These are phyloP conservation scores for Pomacea canaliculata DNA, from an alignment of 2,888 invertebrate species.

Conservation along the genomic window DNA sequence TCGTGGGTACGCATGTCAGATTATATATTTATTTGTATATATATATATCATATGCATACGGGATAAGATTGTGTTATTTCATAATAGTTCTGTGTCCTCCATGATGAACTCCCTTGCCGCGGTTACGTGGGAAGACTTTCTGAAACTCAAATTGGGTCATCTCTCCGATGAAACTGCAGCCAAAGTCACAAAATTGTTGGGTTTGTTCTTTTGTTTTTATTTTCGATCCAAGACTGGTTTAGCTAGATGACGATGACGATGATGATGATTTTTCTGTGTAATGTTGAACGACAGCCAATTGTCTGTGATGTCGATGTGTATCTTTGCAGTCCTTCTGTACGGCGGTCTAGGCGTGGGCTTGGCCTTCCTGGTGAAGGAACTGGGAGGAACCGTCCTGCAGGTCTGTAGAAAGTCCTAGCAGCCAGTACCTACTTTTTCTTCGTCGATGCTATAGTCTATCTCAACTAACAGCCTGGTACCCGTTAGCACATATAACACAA, in stretches of 20 bases:
- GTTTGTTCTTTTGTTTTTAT: slow-evolving; percentile 27
- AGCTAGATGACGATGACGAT: no score
- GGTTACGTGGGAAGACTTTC: slow-evolving; percentile 56
- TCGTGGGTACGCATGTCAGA: no score
- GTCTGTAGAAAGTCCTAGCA: slow-evolving; percentile 26
- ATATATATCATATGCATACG: no score
- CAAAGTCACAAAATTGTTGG: slow-evolving; percentile 42
- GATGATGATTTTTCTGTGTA: no score
- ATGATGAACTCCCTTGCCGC: slow-evolving; percentile 57
- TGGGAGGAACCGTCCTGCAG: slow-evolving; percentile 57
- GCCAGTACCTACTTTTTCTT: neutral
- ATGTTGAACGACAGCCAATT: no score
- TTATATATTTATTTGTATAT: no score
- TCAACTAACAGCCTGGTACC: neutral
- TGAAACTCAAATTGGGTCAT: slow-evolving; percentile 34
- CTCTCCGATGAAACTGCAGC: slow-evolving; percentile 42
- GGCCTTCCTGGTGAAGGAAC: slow-evolving; percentile 50
- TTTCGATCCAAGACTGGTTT: no score
- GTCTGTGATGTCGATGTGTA: neutral
- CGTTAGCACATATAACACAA: no score
- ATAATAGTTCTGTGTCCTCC: slow-evolving; percentile 52
- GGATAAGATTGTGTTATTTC: slow-evolving; percentile 2
- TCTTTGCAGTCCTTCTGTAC: slow-evolving; percentile 20
- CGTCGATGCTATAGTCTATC: neutral
- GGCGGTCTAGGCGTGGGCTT: slow-evolving; percentile 42